A percentile compares a stretch with the other conserved stretches of the same genome.
Conservation (phyloP, 2,888 invertebrate genomes). For the Thecocarcelia acutangulata region DNA sequence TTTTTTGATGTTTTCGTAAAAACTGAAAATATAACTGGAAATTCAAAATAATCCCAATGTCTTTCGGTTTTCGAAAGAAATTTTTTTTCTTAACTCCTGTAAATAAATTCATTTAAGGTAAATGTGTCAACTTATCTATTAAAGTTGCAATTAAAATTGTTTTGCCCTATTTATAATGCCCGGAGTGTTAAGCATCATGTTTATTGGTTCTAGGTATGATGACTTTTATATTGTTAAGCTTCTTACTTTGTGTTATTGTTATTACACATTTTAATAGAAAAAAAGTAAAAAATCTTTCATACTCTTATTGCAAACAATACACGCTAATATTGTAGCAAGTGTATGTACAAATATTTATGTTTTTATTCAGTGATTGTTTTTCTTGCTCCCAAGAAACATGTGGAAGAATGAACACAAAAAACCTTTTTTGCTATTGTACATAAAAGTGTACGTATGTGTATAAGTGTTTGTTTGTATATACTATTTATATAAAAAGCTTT, state of each 20-base stretch:
- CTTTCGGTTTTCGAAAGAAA: too few species aligned
- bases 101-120: too few species aligned
- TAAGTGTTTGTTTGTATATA: neutral
- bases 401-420: neutral
- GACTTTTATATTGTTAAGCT: conserved; percentile 49
- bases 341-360: conserved; percentile 63
- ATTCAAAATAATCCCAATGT: too few species aligned
- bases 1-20: too few species aligned
- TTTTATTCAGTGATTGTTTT: conserved; percentile 58
- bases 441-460: neutral
- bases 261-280: conserved; percentile 20
- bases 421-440: neutral
- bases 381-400: conserved; percentile 21
- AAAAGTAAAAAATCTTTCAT: conserved; percentile 15
- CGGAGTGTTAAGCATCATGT: neutral
- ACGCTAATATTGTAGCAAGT: conserved; percentile 59
- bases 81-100: too few species aligned
- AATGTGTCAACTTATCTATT: too few species aligned
- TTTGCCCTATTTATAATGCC: neutral
- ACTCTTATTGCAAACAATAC: conserved; percentile 55
- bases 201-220: conserved; percentile 32
- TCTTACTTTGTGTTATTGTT: conserved; percentile 45
- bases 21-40: too few species aligned
- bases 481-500: neutral
- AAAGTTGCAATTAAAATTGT: too few species aligned